Evolutionary conservation across 1,140 invertebrate species (phyloP).

Genomic region (Sinonovacula constricta): DNA sequence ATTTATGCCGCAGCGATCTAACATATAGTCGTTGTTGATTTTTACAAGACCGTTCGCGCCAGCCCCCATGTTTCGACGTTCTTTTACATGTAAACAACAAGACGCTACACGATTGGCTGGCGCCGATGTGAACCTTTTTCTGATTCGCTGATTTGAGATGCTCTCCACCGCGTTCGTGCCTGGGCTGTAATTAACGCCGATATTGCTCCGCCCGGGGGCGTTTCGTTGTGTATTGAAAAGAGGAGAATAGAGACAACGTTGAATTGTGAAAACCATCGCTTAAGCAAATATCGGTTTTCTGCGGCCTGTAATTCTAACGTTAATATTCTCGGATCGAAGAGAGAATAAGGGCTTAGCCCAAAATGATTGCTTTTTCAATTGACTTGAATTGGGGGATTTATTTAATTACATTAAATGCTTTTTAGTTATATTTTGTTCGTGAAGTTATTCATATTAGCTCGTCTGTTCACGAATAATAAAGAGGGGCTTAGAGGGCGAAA

Average conservation of each 20-base stretch:
- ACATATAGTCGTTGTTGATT: constrained; percentile 41
- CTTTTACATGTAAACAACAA: constrained; percentile 29
- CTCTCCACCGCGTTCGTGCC: constrained; percentile 18
- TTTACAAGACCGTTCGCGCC: constrained; percentile 46
- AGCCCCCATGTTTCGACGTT: constrained; percentile 30
- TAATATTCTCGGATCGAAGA: too few relatives aligned
- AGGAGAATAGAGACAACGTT: too few relatives aligned
- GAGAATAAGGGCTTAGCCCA: not conserved
- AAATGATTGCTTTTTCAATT: constrained; percentile 1
- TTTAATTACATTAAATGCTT: constrained; percentile 57
- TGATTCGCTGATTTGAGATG: constrained; percentile 26
- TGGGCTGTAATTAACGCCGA: too few relatives aligned
- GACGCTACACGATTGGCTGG: constrained; percentile 31
- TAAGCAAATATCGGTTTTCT: too few relatives aligned
- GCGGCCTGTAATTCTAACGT: too few relatives aligned
- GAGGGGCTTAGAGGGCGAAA: constrained; percentile 47
- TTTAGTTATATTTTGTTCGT: constrained; percentile 55
- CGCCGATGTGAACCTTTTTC: constrained; percentile 12
- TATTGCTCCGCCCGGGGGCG: constrained; percentile 44
- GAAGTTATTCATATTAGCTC: constrained; percentile 39
- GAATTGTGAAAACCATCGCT: too few relatives aligned
- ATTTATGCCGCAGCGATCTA: constrained; percentile 27
- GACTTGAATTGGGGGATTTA: constrained; percentile 29
- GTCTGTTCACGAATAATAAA: constrained; percentile 47
- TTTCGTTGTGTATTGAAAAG: too few relatives aligned